Base-by-base conservation (phyloP, 2,888 invertebrate species). In the Chloromyia formosa region DNA sequence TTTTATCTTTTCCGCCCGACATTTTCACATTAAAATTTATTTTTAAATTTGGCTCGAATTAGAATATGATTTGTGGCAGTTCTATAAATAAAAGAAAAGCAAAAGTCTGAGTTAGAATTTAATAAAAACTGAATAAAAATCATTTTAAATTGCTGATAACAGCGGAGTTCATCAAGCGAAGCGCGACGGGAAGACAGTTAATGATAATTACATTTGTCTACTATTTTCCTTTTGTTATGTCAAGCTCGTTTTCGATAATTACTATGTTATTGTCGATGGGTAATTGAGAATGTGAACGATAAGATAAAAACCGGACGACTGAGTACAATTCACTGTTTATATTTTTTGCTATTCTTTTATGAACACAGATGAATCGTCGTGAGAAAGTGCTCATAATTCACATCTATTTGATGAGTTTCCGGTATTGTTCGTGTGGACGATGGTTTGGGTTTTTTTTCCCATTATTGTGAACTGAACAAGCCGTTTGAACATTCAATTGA, bases 1-100 rank as follows among this genome's bases (percentile, higher is more conserved):
- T 89, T 78, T 88, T 87, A 75, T 87, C 87, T 74, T 88, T 87
- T 60, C 89, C 89, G 1, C 89, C 89, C 54, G 89, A 90, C 90
- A 90, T 90, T 56, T 49, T 69, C 7, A 23, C 14, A 23, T 35
- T 35, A 35, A 35, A 2, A 22, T 18, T 10, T 18, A 20, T 56
- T 75, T 77, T 61, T 74, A 27, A 73, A n/a, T 49, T 49, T n/a
- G 4, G 49, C 49, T 49, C 27, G 3, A 4, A 35, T 35, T 35
- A 7, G 49, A n/a, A 49, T 49, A 49, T 49, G 16, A 35, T 35
- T 49, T 49, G 49, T 49, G 49, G 49, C 49, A 49, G 16, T 49
- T 49, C 49, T 49, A n/a, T n/a, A 49, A 49, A 49, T n/a, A 49
- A 10, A 49, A 9, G 16, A 40, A 62, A 23, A 23, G 40, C 16